Evolutionary conservation across 2,113 vertebrate species (phyloP), one percentile per base, ranked within the genome.

Genomic region (Vombatus ursinus): DNA sequence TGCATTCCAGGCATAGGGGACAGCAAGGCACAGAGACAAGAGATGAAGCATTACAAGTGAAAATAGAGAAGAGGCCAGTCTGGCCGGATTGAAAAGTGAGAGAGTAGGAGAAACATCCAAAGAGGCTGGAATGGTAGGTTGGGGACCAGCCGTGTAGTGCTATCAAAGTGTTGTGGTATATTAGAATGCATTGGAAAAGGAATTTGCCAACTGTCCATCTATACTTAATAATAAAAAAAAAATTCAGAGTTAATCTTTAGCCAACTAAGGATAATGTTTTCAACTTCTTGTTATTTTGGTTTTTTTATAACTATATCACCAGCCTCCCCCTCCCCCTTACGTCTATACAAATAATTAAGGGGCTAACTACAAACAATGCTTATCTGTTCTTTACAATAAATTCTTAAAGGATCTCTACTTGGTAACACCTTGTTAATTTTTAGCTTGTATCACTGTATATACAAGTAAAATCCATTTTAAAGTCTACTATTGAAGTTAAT

Each of bases 311-410:
- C 68, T 22, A 84, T 5, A 44, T 84, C n/a, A 84, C 68, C n/a
- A 84, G 16, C 19, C 16, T 19, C 4, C 19, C 19, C 19, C 7
- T 44, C 6, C 3, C 68, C 68, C 31, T 68, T 3, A 44, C 7
- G 6, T 44, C n/a, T 77, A 44, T 23, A 23, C 1, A 44, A 44
- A 84, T 23, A 84, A 37, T 90, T 61, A 92, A 92, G 51, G 92
- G 68, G 90, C 11, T 91, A 94, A 25, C 92, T 92, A 44, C 0
- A 91, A 68, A 0, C 91, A 23, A 47, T 84, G 0, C 47, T 94
- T 11, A 28, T 54, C 22, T 96, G 54, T 90, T 89, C 25, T 94
- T 28, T 93, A 90, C 52, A 94, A 53, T 77, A 44, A 44, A 84
- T 84, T 84, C 68, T 84, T 44, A 7, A 91, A 26, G 91, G 49